phyloP scores from a whole-genome alignment of 2,113 vertebrate species.

The Mustela nigripes region DNA sequence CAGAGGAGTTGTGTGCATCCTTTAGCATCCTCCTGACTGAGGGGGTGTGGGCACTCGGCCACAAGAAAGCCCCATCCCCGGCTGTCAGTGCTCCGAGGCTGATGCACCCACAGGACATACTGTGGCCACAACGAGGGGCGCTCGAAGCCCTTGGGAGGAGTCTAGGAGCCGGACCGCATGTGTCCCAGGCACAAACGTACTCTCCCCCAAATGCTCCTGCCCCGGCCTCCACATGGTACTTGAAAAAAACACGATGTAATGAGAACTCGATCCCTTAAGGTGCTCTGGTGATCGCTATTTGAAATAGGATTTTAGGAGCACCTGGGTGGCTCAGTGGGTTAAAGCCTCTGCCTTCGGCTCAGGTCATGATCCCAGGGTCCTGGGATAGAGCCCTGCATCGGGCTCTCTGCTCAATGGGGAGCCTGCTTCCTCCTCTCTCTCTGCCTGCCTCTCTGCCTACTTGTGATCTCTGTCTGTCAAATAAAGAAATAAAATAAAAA shows the following conservation, averaged over 20 bases:
- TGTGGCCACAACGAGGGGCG: neutral
- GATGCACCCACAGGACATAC: neutral
- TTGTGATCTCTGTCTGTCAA: too few species aligned
- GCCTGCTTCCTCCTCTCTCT: too few species aligned
- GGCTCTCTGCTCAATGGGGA: too few species aligned
- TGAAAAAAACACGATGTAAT: neutral
- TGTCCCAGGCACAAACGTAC: fast-evolving
- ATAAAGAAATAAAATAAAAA: too few species aligned
- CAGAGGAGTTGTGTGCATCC: too few species aligned
- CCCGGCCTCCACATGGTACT: neutral
- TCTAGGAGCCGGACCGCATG: fast-evolving
- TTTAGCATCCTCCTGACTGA: neutral
- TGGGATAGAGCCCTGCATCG: too few species aligned
- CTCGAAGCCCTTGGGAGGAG: neutral
- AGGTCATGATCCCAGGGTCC: too few species aligned
- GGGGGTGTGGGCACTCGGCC: neutral
- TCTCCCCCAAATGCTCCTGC: neutral
- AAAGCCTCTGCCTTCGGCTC: too few species aligned
- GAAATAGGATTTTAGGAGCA: neutral
- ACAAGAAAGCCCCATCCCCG: neutral
- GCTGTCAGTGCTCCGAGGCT: neutral
- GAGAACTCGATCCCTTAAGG: fast-evolving
- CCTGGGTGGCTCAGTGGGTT: too few species aligned
- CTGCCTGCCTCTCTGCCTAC: too few species aligned
- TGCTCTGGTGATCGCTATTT: neutral